Conservation (phyloP, 2,888 invertebrate genomes). For the Caenorhabditis sp. region DNA sequence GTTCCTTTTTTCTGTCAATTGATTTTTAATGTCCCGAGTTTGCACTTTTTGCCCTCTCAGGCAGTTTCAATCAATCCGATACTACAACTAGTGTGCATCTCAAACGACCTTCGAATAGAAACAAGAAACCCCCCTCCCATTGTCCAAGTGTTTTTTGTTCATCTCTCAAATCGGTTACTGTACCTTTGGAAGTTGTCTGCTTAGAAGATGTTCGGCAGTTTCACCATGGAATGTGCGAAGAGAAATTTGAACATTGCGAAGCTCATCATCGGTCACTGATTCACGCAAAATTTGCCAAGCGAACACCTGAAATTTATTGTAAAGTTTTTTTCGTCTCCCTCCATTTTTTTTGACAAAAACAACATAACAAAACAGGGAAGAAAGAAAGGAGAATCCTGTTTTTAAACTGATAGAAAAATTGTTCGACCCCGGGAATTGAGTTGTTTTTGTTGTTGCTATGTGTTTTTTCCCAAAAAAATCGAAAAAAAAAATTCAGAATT, state of each 20-base stretch:
- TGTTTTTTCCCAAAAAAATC: not conserved
- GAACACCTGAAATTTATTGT: constrained; percentile 60
- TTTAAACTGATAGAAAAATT: constrained; percentile 40
- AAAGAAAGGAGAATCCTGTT: constrained; percentile 28
- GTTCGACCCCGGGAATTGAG: constrained; percentile 16
- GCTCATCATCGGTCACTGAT: constrained; percentile 69
- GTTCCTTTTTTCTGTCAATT: constrained; percentile 13
- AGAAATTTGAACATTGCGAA: constrained; percentile 67
- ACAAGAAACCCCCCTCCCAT: not conserved
- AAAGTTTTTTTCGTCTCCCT: not conserved
- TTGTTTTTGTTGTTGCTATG: constrained; percentile 16
- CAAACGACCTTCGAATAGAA: constrained; percentile 28
- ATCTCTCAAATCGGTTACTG: not conserved
- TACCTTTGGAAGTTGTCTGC: constrained; percentile 67
- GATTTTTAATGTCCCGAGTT: constrained; percentile 29
- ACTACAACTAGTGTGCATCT: constrained; percentile 33
- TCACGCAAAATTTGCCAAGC: constrained; percentile 71
- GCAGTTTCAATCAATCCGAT: constrained; percentile 31
- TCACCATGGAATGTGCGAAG: constrained; percentile 70
- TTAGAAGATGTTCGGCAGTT: constrained; percentile 65
- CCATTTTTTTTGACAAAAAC: constrained; percentile 21
- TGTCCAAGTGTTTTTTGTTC: not conserved
- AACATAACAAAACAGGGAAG: constrained; percentile 22
- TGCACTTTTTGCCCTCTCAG: constrained; percentile 30
- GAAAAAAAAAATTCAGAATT: constrained; percentile 1